phyloP scores from a whole-genome alignment of 2,797 vertebrate genomes.

The Heterohyrax brucei region DNA sequence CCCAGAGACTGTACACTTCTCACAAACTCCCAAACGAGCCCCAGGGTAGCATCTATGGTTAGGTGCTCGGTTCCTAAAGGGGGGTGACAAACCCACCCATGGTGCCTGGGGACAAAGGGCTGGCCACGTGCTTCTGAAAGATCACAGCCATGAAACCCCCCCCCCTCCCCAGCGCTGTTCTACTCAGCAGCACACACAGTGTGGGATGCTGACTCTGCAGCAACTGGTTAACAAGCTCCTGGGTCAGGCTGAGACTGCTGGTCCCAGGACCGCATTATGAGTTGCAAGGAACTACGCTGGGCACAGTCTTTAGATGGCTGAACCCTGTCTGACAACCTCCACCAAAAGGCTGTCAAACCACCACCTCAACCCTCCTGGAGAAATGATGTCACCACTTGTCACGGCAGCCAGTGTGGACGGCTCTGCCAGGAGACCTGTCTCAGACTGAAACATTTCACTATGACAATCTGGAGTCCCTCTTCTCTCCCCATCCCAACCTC shows the following conservation, averaged over 20 bases:
- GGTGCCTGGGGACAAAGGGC: neutral
- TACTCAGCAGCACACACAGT: neutral
- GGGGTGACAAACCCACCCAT: neutral
- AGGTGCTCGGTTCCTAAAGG: too few relatives aligned
- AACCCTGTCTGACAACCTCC: neutral
- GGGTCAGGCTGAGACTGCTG: neutral
- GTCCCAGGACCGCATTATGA: neutral
- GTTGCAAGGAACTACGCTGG: neutral
- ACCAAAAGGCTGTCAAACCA: neutral
- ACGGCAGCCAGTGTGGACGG: neutral
- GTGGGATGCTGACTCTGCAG: too few relatives aligned
- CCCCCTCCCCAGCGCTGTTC: neutral
- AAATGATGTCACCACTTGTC: neutral
- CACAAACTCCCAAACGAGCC: neutral
- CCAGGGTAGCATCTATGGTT: neutral
- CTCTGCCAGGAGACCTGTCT: neutral
- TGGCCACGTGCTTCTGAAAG: too few relatives aligned
- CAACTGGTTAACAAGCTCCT: neutral
- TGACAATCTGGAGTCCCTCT: neutral
- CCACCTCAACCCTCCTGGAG: neutral
- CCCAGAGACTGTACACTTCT: neutral
- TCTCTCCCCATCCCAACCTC: neutral
- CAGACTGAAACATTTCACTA: accelerated
- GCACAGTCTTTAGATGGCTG: neutral
- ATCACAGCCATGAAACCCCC: too few relatives aligned